Percentiles rank a stretch among this genome's conserved stretches.
These are phyloP conservation scores for Pristionchus pacificus DNA, from an alignment of 1,140 invertebrate genomes.

Conservation along the genomic window DNA sequence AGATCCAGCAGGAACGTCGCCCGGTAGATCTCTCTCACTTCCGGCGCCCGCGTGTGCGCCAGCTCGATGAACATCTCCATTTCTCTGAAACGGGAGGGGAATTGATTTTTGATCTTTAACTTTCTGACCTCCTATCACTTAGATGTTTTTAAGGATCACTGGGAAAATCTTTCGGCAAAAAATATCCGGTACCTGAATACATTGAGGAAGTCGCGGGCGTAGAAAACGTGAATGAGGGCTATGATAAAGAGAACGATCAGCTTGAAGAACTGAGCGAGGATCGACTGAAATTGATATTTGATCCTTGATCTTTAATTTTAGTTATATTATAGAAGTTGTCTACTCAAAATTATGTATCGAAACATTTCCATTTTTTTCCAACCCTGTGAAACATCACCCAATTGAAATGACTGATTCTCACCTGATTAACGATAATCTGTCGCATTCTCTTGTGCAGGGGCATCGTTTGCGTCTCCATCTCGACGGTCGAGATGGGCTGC, in stretches of 20 bases:
- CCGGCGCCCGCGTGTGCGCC: too few species aligned
- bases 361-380: too few species aligned
- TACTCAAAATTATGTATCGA: neutral
- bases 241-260: neutral
- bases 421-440: neutral
- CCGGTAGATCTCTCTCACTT: neutral
- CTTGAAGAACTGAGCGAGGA: neutral
- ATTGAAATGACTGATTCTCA: too few species aligned
- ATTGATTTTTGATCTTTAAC: neutral
- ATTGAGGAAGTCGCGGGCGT: neutral
- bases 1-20: neutral
- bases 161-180: too few species aligned
- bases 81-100: neutral
- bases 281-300: neutral
- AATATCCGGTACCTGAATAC: conserved; percentile 1
- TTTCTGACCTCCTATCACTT: neutral
- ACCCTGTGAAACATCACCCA: too few species aligned
- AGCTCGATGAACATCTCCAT: neutral
- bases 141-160: too few species aligned
- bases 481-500: too few species aligned
- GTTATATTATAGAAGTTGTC: neutral
- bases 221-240: neutral
- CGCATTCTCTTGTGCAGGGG: neutral
- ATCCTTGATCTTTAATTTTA: neutral
- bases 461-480: too few species aligned